These are phyloP conservation scores for Drosophila fungiperda DNA, from an alignment of 2,888 invertebrate species.

Conservation along the genomic window DNA sequence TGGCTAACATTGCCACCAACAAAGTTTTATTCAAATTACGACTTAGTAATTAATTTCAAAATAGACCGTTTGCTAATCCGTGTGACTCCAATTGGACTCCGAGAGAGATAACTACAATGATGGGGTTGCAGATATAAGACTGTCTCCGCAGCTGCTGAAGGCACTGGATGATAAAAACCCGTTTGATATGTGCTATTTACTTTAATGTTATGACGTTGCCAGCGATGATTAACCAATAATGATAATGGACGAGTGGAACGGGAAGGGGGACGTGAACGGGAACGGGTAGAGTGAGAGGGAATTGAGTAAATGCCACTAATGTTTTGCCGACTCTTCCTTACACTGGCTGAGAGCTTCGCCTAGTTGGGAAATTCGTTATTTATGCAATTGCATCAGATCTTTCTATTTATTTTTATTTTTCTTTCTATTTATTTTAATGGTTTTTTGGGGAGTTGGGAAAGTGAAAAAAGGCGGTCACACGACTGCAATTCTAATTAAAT, in stretches of 20 bases:
- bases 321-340: constrained; percentile 15
- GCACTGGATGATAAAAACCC: constrained; percentile 61
- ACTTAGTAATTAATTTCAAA: constrained; percentile 75
- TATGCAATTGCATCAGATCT: constrained; percentile 55
- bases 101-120: constrained; percentile 15
- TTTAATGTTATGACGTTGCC: constrained; percentile 63
- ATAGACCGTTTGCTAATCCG: constrained; percentile 58
- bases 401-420: constrained; percentile 14
- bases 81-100: constrained; percentile 59
- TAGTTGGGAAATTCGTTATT: constrained; percentile 48
- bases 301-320: constrained; percentile 16
- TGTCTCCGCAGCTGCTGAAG: constrained; percentile 56
- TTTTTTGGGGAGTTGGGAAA: constrained; percentile 41
- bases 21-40: constrained; percentile 76
- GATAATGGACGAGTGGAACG: constrained; percentile 51
- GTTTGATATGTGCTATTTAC: constrained; percentile 69
- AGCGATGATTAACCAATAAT: constrained; percentile 74
- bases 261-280: constrained; percentile 3
- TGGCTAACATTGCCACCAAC: constrained; percentile 56
- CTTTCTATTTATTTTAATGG: constrained; percentile 40
- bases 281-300: not conserved
- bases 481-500: constrained; percentile 67
- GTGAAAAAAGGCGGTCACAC: constrained; percentile 53
- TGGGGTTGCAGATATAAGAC: constrained; percentile 11
- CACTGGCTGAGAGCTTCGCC: constrained; percentile 45